Evolutionary conservation across 2,113 vertebrate genomes (phyloP).

Genomic region (Corvus hawaiiensis): DNA sequence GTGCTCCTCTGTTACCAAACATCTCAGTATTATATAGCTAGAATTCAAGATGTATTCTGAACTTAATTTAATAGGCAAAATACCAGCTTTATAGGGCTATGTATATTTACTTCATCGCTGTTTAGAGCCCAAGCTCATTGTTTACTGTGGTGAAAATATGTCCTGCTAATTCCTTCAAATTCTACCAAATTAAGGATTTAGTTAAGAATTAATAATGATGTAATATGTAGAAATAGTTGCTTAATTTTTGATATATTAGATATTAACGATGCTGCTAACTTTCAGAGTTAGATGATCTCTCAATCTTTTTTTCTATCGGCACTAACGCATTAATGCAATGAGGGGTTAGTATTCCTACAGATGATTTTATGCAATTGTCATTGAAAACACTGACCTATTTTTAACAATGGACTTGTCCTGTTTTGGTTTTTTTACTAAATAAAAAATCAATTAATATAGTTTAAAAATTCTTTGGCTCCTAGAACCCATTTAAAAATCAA

Average conservation of each 20-base stretch:
- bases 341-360: not conserved
- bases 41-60: not conserved
- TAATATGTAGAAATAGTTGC: not conserved
- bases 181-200: not conserved
- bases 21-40: not conserved
- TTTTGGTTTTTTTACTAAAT: not conserved
- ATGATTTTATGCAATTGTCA: not conserved
- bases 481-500: slow-evolving; percentile 35
- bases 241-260: not conserved
- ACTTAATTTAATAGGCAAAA: not conserved
- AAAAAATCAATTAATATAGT: not conserved
- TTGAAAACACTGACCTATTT: not conserved
- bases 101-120: not conserved
- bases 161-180: not conserved
- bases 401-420: not conserved
- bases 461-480: not conserved
- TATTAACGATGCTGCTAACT: not conserved
- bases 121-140: not conserved
- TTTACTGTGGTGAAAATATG: not conserved
- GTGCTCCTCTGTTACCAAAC: not conserved
- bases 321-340: not conserved
- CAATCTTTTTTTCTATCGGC: not conserved
- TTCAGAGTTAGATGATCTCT: not conserved
- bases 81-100: not conserved
- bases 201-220: not conserved